A percentile compares a stretch with the other conserved stretches of the same genome.
These are phyloP conservation scores for Drosophila suzukii DNA, from an alignment of 1,140 invertebrate genomes.

Conservation along the genomic window DNA sequence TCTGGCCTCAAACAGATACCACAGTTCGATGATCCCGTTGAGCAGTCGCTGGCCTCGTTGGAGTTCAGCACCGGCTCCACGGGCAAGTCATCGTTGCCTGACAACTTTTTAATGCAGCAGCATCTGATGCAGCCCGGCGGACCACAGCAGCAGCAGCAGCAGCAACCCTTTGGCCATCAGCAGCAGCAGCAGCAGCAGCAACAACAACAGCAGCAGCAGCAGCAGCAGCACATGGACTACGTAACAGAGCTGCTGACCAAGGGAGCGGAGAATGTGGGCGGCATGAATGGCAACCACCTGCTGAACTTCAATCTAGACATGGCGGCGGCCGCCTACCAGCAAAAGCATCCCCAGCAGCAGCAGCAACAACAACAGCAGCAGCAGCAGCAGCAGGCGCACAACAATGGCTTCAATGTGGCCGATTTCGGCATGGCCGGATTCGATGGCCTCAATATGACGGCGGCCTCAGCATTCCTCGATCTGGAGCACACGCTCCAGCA, in stretches of 20 bases:
- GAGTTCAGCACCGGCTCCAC: slow-evolving; percentile 85
- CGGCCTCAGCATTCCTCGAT: slow-evolving; percentile 58
- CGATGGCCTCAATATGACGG: slow-evolving; percentile 49
- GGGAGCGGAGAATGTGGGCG: slow-evolving; percentile 60
- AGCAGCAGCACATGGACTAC: slow-evolving; percentile 71
- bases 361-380: slow-evolving; percentile 62
- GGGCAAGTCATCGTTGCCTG: slow-evolving; percentile 63
- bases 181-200: slow-evolving; percentile 72
- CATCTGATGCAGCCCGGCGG: slow-evolving; percentile 60
- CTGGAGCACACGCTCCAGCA: slow-evolving; percentile 49
- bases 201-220: slow-evolving; percentile 72
- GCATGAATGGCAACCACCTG: slow-evolving; percentile 81
- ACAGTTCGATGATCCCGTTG: slow-evolving; percentile 87
- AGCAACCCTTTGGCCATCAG: slow-evolving; percentile 52
- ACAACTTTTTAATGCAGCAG: slow-evolving; percentile 76
- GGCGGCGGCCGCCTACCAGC: slow-evolving; percentile 51
- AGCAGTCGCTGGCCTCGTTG: slow-evolving; percentile 88
- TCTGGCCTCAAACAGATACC: slow-evolving; percentile 79
- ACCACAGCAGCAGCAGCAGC: slow-evolving; percentile 38
- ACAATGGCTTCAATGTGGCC: slow-evolving; percentile 76
- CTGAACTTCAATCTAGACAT: slow-evolving; percentile 71
- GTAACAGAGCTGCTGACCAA: slow-evolving; percentile 76
- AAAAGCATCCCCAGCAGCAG: slow-evolving; percentile 57
- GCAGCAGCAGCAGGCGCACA: slow-evolving; percentile 64
- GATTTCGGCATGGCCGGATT: slow-evolving; percentile 62